A percentile compares a stretch with the other conserved stretches of the same genome.
These are phyloP conservation scores for Alviniconcha strummeri DNA, from an alignment of 2,888 invertebrate genomes.

Conservation along the genomic window DNA sequence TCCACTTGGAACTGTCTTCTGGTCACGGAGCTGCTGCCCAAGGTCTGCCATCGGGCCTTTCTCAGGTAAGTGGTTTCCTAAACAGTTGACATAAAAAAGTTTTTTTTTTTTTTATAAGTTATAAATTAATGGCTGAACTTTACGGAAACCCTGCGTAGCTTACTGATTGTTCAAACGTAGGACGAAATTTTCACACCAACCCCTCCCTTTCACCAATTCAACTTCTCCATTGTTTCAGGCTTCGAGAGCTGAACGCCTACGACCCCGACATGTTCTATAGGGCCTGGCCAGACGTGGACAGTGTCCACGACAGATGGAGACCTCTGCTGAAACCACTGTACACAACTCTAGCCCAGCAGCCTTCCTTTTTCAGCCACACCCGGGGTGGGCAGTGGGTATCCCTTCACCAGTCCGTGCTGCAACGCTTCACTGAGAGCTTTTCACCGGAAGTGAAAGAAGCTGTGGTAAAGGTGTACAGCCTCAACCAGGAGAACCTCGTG, in stretches of 20 bases:
- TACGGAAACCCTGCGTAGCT: no score
- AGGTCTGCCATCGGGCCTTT: constrained; percentile 47
- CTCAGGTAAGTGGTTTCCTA: background rate
- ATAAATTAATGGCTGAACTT: no score
- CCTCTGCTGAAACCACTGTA: constrained; percentile 10
- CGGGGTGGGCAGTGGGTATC: constrained; percentile 5
- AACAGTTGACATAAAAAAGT: no score
- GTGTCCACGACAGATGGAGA: constrained; percentile 14
- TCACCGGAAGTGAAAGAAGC: constrained; percentile 2
- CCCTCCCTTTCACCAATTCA: no score
- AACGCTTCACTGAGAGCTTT: background rate
- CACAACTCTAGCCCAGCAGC: background rate
- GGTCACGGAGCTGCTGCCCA: constrained; percentile 59
- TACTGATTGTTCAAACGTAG: no score
- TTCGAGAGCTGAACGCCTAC: background rate
- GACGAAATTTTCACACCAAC: no score
- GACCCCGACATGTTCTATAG: constrained; percentile 14
- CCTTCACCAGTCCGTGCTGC: background rate
- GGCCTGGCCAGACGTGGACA: constrained; percentile 25
- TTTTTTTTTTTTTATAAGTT: background rate
- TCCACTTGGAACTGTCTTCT: constrained; percentile 66
- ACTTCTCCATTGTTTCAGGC: background rate
- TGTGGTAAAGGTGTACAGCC: constrained; percentile 18
- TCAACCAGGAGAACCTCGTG: constrained; percentile 4
- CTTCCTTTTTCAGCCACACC: constrained; percentile 10